phyloP scores from a whole-genome alignment of 1,140 invertebrate species.

The Lethrus apterus region DNA sequence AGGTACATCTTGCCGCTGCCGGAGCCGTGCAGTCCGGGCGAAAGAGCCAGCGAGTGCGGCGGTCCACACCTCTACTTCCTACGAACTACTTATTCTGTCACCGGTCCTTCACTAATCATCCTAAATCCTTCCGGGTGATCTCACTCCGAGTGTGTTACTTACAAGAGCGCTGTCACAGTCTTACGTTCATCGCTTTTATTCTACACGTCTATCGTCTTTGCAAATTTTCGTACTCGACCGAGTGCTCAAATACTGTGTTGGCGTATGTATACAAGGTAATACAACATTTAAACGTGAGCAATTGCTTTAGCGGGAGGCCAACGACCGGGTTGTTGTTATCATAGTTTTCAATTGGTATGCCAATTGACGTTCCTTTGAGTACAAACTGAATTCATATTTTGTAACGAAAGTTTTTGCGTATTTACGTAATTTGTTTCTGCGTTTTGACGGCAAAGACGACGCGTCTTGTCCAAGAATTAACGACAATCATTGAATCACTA shows the following conservation, averaged over 20 bases:
- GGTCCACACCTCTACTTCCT: constrained; percentile 32
- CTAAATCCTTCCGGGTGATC: constrained; percentile 18
- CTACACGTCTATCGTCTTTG: constrained; percentile 10
- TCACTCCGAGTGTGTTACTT: constrained; percentile 15
- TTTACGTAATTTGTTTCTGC: constrained; percentile 26
- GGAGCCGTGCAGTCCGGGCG: constrained; percentile 36
- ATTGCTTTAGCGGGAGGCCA: too few relatives aligned
- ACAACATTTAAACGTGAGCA: too few relatives aligned
- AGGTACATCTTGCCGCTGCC: constrained; percentile 11
- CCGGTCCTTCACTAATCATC: constrained; percentile 26
- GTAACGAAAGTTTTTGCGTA: too few relatives aligned
- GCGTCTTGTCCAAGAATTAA: constrained; percentile 42
- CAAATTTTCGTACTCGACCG: constrained; percentile 17
- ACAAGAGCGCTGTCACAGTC: constrained; percentile 19
- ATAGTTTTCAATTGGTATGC: too few relatives aligned
- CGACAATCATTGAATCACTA: constrained; percentile 36
- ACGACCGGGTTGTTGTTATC: too few relatives aligned
- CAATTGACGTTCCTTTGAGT: constrained; percentile 29
- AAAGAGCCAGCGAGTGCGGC: constrained; percentile 39
- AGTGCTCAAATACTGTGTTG: too few relatives aligned
- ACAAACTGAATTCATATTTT: constrained; percentile 27
- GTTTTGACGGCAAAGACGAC: constrained; percentile 40
- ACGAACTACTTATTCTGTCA: constrained; percentile 26
- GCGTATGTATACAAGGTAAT: too few relatives aligned
- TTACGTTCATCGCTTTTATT: constrained; percentile 16